Evolutionary conservation across 1,140 invertebrate species (phyloP).

Genomic region (Camponotus vicinus): DNA sequence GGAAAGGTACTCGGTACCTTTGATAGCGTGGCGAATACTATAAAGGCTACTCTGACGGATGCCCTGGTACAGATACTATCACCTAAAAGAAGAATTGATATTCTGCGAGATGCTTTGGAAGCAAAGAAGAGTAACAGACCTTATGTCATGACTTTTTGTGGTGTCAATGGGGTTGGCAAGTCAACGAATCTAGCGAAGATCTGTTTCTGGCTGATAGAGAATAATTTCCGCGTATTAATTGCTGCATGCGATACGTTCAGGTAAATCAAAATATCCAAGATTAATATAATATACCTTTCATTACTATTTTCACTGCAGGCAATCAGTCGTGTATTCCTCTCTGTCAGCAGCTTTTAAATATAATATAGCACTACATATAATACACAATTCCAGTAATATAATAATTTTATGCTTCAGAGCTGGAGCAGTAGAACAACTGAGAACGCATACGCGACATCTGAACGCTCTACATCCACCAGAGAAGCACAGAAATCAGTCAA

Average conservation of each 20-base stretch:
- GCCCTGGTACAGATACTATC: conserved; percentile 97
- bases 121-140: conserved; percentile 93
- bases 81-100: conserved; percentile 97
- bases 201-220: conserved; percentile 99
- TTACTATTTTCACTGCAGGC: too few relatives aligned
- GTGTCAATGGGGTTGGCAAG: conserved; percentile 99
- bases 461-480: conserved; percentile 96
- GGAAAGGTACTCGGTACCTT: conserved; percentile 98
- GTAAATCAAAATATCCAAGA: conserved; percentile 65
- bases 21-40: conserved; percentile 94
- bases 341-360: too few relatives aligned
- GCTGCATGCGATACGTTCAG: conserved; percentile 99
- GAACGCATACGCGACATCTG: conserved; percentile 97
- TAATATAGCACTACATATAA: neutral
- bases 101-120: conserved; percentile 98
- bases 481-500: conserved; percentile 89
- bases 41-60: conserved; percentile 93
- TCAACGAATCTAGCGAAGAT: conserved; percentile 99
- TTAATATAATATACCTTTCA: too few relatives aligned
- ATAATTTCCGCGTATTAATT: conserved; percentile 97
- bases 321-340: too few relatives aligned
- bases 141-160: conserved; percentile 99
- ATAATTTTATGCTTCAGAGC: conserved; percentile 88
- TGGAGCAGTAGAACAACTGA: conserved; percentile 99
- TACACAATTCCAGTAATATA: conserved; percentile 2